Percentiles rank a stretch among this genome's conserved stretches.
These are phyloP conservation scores for Halcyon leucocephala DNA, from an alignment of 2,797 vertebrate genomes.

Conservation along the genomic window DNA sequence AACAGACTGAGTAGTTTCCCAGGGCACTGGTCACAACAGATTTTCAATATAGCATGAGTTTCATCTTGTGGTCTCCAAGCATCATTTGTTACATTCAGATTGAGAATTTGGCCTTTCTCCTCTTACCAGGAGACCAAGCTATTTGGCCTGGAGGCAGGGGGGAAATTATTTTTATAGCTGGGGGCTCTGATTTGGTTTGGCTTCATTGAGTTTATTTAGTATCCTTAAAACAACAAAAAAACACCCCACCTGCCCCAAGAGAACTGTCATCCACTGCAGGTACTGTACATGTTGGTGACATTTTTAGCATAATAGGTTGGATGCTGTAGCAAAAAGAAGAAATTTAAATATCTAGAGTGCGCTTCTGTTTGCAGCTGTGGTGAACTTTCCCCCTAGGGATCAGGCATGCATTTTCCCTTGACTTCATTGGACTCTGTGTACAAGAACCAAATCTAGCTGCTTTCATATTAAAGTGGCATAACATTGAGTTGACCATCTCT, in stretches of 20 bases:
- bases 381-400: neutral
- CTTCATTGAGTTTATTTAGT: neutral
- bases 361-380: neutral
- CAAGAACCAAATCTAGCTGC: neutral
- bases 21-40: neutral
- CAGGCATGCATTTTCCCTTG: neutral
- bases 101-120: neutral
- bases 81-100: neutral
- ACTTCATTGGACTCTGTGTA: neutral
- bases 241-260: accelerated
- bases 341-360: neutral
- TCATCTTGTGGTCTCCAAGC: neutral
- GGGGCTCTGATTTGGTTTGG: neutral
- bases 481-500: neutral
- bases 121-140: neutral
- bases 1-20: neutral
- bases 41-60: neutral
- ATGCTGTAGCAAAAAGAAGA: neutral
- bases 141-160: neutral
- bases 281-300: neutral
- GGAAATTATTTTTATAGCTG: neutral
- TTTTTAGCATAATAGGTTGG: neutral
- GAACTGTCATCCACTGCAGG: accelerated
- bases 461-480: neutral
- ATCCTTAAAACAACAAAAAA: neutral